Percentiles rank a stretch among this genome's conserved stretches.
Evolutionary conservation across 2,113 vertebrate species (phyloP).

Genomic region (Crotalus horridus): DNA sequence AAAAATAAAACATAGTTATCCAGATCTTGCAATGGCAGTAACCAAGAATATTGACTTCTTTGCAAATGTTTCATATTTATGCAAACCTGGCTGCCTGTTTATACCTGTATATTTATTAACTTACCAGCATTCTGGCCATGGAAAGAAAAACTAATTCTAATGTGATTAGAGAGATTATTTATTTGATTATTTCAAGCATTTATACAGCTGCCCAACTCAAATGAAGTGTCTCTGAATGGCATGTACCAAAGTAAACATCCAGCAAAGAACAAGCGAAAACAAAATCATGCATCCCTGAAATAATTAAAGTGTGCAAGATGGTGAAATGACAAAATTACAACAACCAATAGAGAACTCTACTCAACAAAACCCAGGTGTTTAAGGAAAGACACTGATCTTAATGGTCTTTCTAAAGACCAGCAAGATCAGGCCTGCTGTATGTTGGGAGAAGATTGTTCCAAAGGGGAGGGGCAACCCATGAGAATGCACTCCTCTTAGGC

Average conservation of each 20-base stretch:
- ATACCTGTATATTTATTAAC: background rate
- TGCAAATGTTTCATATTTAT: background rate
- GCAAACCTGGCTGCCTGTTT: background rate
- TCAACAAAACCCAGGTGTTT: no score
- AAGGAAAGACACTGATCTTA: no score
- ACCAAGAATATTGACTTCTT: background rate
- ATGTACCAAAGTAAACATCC: background rate
- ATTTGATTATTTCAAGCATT: background rate
- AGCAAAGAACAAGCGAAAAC: background rate
- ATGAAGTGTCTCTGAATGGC: background rate
- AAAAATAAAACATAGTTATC: background rate
- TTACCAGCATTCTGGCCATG: background rate
- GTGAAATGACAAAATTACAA: no score
- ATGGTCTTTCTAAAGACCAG: no score
- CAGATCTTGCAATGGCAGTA: background rate
- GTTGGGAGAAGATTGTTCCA: no score
- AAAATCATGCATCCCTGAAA: background rate
- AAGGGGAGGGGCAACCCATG: no score
- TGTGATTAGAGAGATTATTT: background rate
- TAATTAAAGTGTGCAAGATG: no score
- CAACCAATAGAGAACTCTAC: no score
- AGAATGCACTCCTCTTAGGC: no score
- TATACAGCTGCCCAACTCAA: background rate
- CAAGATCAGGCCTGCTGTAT: no score
- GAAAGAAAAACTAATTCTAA: background rate